These are phyloP conservation scores for Thamnaconus septentrionalis DNA, from an alignment of 2,113 vertebrate genomes.

Conservation along the genomic window DNA sequence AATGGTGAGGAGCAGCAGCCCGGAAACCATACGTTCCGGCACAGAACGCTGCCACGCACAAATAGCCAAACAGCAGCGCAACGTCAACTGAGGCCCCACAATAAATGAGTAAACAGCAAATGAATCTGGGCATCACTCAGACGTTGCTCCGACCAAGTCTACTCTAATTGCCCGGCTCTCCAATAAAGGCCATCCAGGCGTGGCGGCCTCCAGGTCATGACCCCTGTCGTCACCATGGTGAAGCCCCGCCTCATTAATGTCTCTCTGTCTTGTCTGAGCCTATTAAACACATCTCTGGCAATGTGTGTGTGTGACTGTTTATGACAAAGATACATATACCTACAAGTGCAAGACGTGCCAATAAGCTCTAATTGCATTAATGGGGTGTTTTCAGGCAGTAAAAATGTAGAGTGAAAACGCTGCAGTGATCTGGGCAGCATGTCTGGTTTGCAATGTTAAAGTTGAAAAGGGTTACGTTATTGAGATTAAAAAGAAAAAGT, in stretches of 20 bases:
- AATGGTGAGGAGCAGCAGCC: background rate
- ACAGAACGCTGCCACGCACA: conserved; percentile 12
- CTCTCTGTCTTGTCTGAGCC: conserved; percentile 51
- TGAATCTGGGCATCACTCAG: conserved; percentile 13
- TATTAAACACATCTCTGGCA: conserved; percentile 44
- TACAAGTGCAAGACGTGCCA: background rate
- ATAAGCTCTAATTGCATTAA: background rate
- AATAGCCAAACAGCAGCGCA: conserved; percentile 6
- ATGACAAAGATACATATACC: background rate
- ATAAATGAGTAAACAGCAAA: conserved; percentile 7
- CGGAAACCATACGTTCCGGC: background rate
- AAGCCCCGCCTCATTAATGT: conserved; percentile 63
- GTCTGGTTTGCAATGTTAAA: too few species aligned
- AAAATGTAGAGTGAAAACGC: too few species aligned
- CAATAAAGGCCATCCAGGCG: conserved; percentile 64
- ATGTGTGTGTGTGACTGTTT: background rate
- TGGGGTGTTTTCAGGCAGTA: background rate
- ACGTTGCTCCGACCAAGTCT: conserved; percentile 28
- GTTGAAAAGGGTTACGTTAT: too few species aligned
- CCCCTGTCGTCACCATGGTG: conserved; percentile 59
- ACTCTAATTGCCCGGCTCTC: conserved; percentile 59
- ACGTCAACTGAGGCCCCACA: conserved; percentile 3
- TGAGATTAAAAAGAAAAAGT: too few species aligned
- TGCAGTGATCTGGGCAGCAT: too few species aligned
- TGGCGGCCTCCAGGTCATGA: conserved; percentile 57